These are phyloP conservation scores for Caenorhabditis sp. DNA, from an alignment of 2,888 invertebrate species.

Conservation along the genomic window DNA sequence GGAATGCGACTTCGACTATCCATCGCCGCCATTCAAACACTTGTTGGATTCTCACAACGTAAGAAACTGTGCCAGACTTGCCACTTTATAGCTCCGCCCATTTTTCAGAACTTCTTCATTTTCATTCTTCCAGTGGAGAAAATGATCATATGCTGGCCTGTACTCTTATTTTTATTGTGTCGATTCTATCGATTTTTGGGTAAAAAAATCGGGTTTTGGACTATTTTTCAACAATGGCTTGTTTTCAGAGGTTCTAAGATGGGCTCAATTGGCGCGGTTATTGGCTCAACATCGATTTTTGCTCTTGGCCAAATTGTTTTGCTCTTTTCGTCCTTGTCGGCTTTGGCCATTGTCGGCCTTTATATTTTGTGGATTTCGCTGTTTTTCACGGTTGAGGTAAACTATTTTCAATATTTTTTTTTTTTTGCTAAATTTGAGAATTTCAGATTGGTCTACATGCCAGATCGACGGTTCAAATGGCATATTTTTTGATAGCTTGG, in stretches of 20 bases:
- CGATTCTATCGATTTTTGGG: slow-evolving; percentile 11
- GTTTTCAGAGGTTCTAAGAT: slow-evolving; percentile 21
- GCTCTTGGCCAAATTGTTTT: slow-evolving; percentile 16
- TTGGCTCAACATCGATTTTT: slow-evolving; percentile 14
- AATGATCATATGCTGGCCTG: slow-evolving; percentile 11
- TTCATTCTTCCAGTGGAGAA: background rate
- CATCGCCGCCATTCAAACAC: slow-evolving; percentile 25
- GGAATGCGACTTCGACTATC: slow-evolving; percentile 24
- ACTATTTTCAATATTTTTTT: background rate
- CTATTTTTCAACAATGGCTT: background rate
- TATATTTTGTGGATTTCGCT: slow-evolving; percentile 27
- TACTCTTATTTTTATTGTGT: slow-evolving; percentile 14
- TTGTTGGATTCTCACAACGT: slow-evolving; percentile 44
- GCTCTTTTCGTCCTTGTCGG: slow-evolving; percentile 12
- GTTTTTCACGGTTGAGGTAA: slow-evolving; percentile 35
- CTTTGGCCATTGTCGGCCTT: slow-evolving; percentile 16
- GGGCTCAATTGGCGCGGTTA: slow-evolving; percentile 12
- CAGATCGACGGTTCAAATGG: slow-evolving; percentile 32
- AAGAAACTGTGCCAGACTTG: too few species aligned
- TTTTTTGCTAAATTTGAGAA: background rate
- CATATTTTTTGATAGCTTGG: slow-evolving; percentile 42
- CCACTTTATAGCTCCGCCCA: background rate
- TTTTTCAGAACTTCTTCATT: slow-evolving; percentile 3
- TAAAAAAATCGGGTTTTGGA: slow-evolving; percentile 11
- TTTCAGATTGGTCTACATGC: slow-evolving; percentile 30